These are phyloP conservation scores for Alca torda DNA, from an alignment of 2,797 vertebrate species.

Conservation along the genomic window DNA sequence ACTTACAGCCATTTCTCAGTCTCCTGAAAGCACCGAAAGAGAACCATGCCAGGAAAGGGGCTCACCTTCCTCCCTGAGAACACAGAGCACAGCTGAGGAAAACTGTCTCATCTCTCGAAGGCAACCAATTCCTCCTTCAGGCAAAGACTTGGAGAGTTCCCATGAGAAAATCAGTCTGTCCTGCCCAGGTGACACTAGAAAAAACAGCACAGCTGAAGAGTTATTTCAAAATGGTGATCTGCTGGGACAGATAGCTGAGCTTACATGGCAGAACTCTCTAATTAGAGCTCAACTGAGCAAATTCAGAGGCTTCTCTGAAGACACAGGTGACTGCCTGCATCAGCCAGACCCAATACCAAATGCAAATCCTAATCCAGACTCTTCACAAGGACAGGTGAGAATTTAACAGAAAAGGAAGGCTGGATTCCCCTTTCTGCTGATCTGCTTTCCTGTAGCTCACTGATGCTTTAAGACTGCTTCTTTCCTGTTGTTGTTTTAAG, in stretches of 20 bases:
- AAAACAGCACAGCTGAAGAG: not conserved
- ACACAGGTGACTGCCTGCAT: constrained; percentile 20
- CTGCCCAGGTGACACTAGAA: not conserved
- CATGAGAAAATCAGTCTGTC: not conserved
- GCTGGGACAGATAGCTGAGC: constrained; percentile 79
- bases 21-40: constrained; percentile 29
- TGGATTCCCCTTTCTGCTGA: not conserved
- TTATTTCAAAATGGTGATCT: constrained; percentile 67
- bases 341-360: not conserved
- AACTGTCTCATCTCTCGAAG: constrained; percentile 32
- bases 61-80: not conserved
- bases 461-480: not conserved
- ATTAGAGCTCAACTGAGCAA: constrained; percentile 81
- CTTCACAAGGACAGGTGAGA: constrained; percentile 54
- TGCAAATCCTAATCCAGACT: not conserved
- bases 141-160: constrained; percentile 48
- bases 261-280: constrained; percentile 82
- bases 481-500: not conserved
- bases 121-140: constrained; percentile 33
- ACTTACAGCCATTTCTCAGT: constrained; percentile 44
- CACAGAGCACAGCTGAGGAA: constrained; percentile 42
- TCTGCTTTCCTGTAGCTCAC: not conserved
- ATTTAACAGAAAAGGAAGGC: not conserved
- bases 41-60: constrained; percentile 51
- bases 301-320: constrained; percentile 33